Evolutionary conservation across 2,113 vertebrate species (phyloP), one percentile per base, ranked within the genome.

Genomic region (Strix uralensis): DNA sequence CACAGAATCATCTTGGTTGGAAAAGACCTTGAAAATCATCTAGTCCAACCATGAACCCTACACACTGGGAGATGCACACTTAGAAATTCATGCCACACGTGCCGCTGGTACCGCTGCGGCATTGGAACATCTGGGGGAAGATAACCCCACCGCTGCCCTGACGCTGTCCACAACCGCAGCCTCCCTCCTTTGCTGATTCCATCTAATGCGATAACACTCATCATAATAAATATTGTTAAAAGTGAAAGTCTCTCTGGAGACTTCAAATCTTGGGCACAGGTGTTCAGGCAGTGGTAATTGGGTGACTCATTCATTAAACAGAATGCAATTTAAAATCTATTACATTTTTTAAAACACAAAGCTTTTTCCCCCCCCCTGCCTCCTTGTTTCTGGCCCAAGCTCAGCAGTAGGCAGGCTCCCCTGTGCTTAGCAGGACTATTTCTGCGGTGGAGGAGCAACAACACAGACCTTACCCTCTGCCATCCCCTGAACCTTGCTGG

Each of bases 321-420:
- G 96, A 98, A 98, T 91, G 95, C 90, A 88, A 58, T 96, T 98
- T 96, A 67, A 97, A 98, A 97, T 95, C 96, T 94, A 97, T 97
- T 97, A 91, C 73, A 55, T 65, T 83, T 78, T 94, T 86, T 90
- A 95, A 96, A 82, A 85, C 94, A 97, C 91, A 98, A 97, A 95
- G 89, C 90, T 96, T 97, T 46, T 75, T 91, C 7, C 34, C n/a
- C 12, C 30, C 15, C 18, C 7, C 23, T 3, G 11, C 46, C 34
- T 32, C 9, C 34, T 47, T 1, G 1, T 40, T 46, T 80, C 92
- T 96, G 95, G 96, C 88, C 86, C 92, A 13, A 91, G 72, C 78
- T 96, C 96, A 82, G 91, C 95, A 89, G 96, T 51, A 91, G n/a
- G 72, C 79, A 4, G 61, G 65, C 4, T 92, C 87, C 94, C 93